These are phyloP conservation scores for Limenitis camilla DNA, from an alignment of 2,888 invertebrate genomes.

Conservation along the genomic window DNA sequence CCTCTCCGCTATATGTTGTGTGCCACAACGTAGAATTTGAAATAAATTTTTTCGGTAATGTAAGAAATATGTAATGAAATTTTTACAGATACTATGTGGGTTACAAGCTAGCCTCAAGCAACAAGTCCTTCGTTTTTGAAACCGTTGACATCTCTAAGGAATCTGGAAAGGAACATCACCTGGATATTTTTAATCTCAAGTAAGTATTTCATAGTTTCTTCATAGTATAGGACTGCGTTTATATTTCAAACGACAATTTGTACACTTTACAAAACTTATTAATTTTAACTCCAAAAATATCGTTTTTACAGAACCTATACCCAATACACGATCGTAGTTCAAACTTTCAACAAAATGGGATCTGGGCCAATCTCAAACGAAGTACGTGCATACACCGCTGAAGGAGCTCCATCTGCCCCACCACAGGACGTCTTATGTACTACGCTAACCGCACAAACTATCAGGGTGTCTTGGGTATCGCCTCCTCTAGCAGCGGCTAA, in stretches of 20 bases:
- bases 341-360: conserved; percentile 95
- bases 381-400: conserved; percentile 92
- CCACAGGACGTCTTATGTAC: conserved; percentile 95
- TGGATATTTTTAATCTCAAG: conserved; percentile 87
- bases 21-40: too few relatives aligned
- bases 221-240: too few relatives aligned
- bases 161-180: conserved; percentile 91
- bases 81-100: conserved; percentile 90
- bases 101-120: conserved; percentile 87
- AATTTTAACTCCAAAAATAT: background rate
- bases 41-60: too few relatives aligned
- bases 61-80: background rate
- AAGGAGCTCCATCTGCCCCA: conserved; percentile 93
- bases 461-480: conserved; percentile 95
- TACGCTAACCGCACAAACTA: conserved; percentile 94
- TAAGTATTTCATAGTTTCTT: conserved; percentile 40
- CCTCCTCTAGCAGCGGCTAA: conserved; percentile 94
- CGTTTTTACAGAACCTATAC: conserved; percentile 83
- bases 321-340: conserved; percentile 95
- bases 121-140: conserved; percentile 91
- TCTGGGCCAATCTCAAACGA: conserved; percentile 93
- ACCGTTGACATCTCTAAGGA: conserved; percentile 93
- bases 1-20: too few relatives aligned
- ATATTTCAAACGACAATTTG: background rate
- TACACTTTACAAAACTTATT: background rate